These are phyloP conservation scores for Apotomis turbidana DNA, from an alignment of 2,888 invertebrate species.

Conservation along the genomic window DNA sequence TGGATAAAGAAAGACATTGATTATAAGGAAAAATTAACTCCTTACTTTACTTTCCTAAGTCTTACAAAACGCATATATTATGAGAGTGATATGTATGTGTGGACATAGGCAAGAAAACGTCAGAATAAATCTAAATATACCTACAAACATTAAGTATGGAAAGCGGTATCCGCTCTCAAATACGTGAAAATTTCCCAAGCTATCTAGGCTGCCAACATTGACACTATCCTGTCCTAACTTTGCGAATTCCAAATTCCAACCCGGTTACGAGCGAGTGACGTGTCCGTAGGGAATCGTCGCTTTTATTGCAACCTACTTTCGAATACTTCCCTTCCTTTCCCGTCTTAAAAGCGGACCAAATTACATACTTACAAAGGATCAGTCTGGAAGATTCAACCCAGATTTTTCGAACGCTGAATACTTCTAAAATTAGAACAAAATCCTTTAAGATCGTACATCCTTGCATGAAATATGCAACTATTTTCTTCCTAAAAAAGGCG, in stretches of 20 bases:
- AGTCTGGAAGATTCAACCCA: constrained; percentile 22
- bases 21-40: too few species aligned
- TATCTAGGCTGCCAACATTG: constrained; percentile 18
- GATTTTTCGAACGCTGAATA: constrained; percentile 14
- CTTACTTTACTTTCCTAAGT: too few species aligned
- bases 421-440: background rate
- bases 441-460: background rate
- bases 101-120: too few species aligned
- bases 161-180: background rate
- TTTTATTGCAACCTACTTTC: constrained; percentile 35
- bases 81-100: too few species aligned
- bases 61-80: too few species aligned
- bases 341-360: constrained; percentile 16
- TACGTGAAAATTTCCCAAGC: background rate
- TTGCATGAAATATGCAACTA: constrained; percentile 18
- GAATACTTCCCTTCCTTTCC: constrained; percentile 26
- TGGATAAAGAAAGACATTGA: too few species aligned
- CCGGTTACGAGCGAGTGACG: constrained; percentile 24
- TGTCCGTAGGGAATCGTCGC: constrained; percentile 24
- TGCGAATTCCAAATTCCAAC: constrained; percentile 31
- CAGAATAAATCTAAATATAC: background rate
- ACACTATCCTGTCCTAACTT: constrained; percentile 18
- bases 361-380: constrained; percentile 33
- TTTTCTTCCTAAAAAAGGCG: constrained; percentile 16
- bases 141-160: background rate